Base-by-base conservation (phyloP, 2,797 vertebrate species). In the Cottoperca gobio region DNA sequence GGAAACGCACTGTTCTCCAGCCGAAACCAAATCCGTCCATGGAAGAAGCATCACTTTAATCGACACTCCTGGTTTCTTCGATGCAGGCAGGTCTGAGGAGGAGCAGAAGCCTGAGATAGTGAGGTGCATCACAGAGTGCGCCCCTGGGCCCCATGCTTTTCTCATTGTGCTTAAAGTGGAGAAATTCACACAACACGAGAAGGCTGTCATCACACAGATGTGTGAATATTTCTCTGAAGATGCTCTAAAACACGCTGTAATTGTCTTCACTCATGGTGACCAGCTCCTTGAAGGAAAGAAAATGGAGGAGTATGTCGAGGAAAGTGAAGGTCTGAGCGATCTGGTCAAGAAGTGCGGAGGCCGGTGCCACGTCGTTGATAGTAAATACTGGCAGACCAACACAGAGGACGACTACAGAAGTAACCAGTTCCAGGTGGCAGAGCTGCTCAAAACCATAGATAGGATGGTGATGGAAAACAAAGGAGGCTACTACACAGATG, bases 221-320 rank as follows among this genome's bases (percentile, higher is more conserved):
- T 2, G 19, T 0, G 16, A 81, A 8, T 59, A 14, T 12, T 90
- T 86, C 62, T 78, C 85, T 21, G 63, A 77, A 31, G 73, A 84
- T 0, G 76, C 69, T 3, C n/a, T 86, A 2, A 75, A 42, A 35
- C 70, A 66, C 0, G 19, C 70, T 28, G 31, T 19, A 11, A 28
- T 53, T 53, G 31, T 33, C 31, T 33, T 33, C 31, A 33, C 81
- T 13, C 82, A 83, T 4, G 83, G 80, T 16, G 86, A 85, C 65
- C 74, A 85, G 62, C 76, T 88, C 5, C 46, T 17, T 0, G 60
- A 69, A 1, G 73, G 57, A 4, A 37, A 0, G 46, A 64, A 3
- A 1, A 82, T 86, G 4, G 14, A 82, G 3, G 50, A 81, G 2
- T 86, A 69, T 14, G 53, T 85, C 12, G 0, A 5, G 0, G 2